Evolutionary conservation across 2,113 vertebrate species (phyloP).

Genomic region (Octodon degus): DNA sequence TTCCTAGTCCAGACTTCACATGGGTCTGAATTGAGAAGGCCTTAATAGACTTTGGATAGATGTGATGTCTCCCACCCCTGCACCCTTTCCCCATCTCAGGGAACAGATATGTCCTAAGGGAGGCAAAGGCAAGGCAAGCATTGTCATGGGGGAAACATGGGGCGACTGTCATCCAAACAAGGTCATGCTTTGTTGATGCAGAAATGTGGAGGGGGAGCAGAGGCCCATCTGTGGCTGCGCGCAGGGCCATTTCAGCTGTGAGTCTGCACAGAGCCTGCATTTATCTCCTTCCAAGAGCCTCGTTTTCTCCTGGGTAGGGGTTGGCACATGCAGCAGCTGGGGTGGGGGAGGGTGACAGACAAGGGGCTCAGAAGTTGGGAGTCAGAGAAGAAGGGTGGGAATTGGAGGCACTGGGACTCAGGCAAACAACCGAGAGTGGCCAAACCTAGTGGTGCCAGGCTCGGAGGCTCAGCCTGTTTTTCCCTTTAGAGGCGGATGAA

Average conservation of each 20-base stretch:
- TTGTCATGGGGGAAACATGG: constrained; percentile 80
- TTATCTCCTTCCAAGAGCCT: constrained; percentile 88
- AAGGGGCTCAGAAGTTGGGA: constrained; percentile 65
- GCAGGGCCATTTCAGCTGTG: constrained; percentile 87
- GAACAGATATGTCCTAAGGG: constrained; percentile 75
- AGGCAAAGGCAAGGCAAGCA: constrained; percentile 78
- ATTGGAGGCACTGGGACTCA: constrained; percentile 53
- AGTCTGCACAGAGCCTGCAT: constrained; percentile 88
- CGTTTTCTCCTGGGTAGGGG: constrained; percentile 85
- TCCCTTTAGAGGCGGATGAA: not conserved
- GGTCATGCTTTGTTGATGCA: constrained; percentile 88
- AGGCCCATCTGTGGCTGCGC: constrained; percentile 88
- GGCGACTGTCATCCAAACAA: constrained; percentile 87
- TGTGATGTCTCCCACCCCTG: not conserved
- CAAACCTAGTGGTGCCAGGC: constrained; percentile 80
- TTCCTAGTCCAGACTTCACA: not conserved
- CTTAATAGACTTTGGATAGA: constrained; percentile 28
- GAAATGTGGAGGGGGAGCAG: constrained; percentile 86
- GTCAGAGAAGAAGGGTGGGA: constrained; percentile 81
- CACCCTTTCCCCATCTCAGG: constrained; percentile 43
- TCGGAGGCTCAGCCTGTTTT: constrained; percentile 58
- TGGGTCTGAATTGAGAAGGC: constrained; percentile 45
- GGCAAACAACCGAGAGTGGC: constrained; percentile 75
- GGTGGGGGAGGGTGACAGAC: constrained; percentile 79
- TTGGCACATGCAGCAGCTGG: constrained; percentile 86